phyloP scores from a whole-genome alignment of 2,888 invertebrate species.

The Eueremaeus valkanovi region DNA sequence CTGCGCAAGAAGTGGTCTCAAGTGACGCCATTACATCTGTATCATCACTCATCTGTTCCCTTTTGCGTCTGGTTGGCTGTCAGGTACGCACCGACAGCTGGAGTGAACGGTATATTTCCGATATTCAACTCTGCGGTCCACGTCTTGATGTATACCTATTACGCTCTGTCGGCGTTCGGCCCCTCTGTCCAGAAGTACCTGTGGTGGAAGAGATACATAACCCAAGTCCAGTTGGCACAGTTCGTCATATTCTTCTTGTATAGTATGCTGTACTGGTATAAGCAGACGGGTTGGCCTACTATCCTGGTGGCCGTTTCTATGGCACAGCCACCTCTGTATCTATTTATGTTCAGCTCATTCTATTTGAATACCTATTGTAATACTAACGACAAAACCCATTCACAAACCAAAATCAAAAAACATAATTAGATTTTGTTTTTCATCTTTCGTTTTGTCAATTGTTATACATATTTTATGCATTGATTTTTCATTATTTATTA shows the following conservation, averaged over 20 bases:
- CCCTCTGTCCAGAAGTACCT: conserved; percentile 71
- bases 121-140: conserved; percentile 89
- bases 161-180: conserved; percentile 80
- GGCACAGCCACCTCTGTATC: conserved; percentile 37
- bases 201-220: conserved; percentile 96
- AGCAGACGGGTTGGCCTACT: conserved; percentile 35
- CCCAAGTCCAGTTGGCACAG: conserved; percentile 76
- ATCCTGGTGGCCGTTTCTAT: neutral
- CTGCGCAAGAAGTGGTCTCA: conserved; percentile 35
- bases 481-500: too few species aligned
- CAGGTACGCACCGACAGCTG: conserved; percentile 75
- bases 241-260: conserved; percentile 36
- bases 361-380: conserved; percentile 36
- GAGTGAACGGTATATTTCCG: conserved; percentile 83
- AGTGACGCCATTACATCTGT: conserved; percentile 73
- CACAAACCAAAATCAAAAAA: neutral
- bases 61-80: conserved; percentile 88
- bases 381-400: neutral
- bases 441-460: neutral
- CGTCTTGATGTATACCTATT: conserved; percentile 90
- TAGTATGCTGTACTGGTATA: neutral
- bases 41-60: conserved; percentile 94
- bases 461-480: neutral
- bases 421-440: neutral
- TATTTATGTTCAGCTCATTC: conserved; percentile 35